Evolutionary conservation across 2,113 vertebrate genomes (phyloP).

Genomic region (Upupa epops): DNA sequence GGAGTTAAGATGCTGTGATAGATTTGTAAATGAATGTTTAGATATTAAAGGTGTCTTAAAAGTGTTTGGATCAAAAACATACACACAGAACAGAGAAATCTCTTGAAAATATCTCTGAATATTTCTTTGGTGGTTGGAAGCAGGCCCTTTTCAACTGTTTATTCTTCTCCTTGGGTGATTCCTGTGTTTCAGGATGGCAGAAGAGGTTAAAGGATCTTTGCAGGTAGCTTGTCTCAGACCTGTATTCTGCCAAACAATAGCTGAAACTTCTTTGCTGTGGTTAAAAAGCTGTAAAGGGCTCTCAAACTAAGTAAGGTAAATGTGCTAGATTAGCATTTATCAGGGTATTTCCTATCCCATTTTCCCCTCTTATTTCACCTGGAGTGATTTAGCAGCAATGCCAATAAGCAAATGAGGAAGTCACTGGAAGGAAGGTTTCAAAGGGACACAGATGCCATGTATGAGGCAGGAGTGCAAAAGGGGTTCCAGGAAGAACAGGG

Average conservation of each 20-base stretch:
- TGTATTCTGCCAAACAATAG: background rate
- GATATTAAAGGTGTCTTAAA: background rate
- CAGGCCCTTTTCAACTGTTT: background rate
- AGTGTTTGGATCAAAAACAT: background rate
- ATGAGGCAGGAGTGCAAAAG: too few species aligned
- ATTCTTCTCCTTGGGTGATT: background rate
- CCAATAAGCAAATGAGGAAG: too few species aligned
- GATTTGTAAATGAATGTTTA: background rate
- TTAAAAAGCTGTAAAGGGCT: background rate
- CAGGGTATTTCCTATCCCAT: too few species aligned
- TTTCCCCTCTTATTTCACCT: too few species aligned
- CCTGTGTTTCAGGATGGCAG: background rate
- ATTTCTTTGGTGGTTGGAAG: background rate
- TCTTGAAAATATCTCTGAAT: background rate
- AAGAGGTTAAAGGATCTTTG: background rate
- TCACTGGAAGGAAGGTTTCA: too few species aligned
- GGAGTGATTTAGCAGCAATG: too few species aligned
- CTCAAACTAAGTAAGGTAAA: background rate
- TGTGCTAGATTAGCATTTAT: too few species aligned
- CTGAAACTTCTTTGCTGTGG: background rate
- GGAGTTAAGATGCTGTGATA: background rate
- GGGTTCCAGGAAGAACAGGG: too few species aligned
- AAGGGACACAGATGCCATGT: too few species aligned
- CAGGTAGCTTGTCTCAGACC: conserved; percentile 9
- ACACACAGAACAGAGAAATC: background rate